Base-by-base conservation (phyloP, 92 coral and sea anemone species). In the Paragorgia papillata region DNA sequence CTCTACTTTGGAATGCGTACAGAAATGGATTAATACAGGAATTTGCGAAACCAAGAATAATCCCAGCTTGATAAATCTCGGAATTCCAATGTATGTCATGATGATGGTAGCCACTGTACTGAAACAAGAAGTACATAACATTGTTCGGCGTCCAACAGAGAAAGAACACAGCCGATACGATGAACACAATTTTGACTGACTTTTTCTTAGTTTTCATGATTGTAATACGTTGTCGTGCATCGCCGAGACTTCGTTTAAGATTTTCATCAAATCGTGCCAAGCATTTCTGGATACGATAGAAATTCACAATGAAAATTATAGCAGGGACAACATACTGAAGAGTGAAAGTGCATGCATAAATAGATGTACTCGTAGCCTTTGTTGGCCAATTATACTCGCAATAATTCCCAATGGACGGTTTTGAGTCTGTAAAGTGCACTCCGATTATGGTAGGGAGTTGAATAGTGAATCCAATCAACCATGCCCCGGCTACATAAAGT, bases 111-210 rank as follows among this genome's bases (percentile, higher is more conserved):
- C 37, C 49, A 1, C 78, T 64, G 37, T 50, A 53, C 19, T 71
- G 78, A 20, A 71, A 71, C 15, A 71, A 41, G 43, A 71, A 71
- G 21, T 31, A 71, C 78, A 71, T 71, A 13, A 71, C 34, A 54
- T 71, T 57, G 21, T 71, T 71, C 21, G 78, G 78, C 25, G 65
- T 55, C 78, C 78, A 71, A 19, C 57, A 55, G n/a, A 71, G 31
- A 54, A 71, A 71, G 37, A 71, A 71, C 22, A 64, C 78, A 7
- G 58, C 53, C 41, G 43, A 50, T 0, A 35, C 78, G 0, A 71
- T 27, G 25, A 71, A 71, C 15, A 71, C 78, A 19, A 71, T 71
- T 27, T 33, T 7, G 24, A 71, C 29, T 35, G 78, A 53, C 20
- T 54, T 71, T 18, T 37, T 27, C 14, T 71, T 71, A 24, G 32